phyloP scores from a whole-genome alignment of 2,888 invertebrate genomes.

The Phyto melanocephala region DNA sequence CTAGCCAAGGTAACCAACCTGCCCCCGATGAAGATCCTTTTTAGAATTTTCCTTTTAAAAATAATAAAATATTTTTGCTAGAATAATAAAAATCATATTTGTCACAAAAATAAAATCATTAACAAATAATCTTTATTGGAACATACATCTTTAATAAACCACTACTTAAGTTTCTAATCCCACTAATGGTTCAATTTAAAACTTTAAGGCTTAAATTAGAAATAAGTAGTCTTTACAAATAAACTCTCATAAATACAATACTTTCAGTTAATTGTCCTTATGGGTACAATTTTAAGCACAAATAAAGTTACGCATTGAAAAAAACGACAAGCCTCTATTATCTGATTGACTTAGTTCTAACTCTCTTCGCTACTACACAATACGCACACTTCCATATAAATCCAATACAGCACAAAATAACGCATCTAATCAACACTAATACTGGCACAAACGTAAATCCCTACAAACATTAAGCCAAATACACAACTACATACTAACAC shows the following conservation, averaged over 20 bases:
- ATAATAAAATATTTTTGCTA: too few species aligned
- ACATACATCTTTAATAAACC: too few species aligned
- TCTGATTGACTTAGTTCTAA: neutral
- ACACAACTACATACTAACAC: neutral
- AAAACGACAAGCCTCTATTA: neutral
- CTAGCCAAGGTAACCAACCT: too few species aligned
- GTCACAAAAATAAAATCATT: too few species aligned
- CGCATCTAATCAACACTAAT: slow-evolving; percentile 47
- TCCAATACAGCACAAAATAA: slow-evolving; percentile 20
- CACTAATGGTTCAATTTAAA: too few species aligned
- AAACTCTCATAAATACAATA: slow-evolving; percentile 71
- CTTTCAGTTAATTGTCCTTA: slow-evolving; percentile 76
- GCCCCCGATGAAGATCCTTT: too few species aligned
- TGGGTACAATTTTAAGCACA: slow-evolving; percentile 76
- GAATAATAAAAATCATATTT: too few species aligned
- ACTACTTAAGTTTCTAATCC: too few species aligned
- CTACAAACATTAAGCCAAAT: slow-evolving; percentile 4
- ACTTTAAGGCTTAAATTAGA: too few species aligned
- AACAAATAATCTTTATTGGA: too few species aligned
- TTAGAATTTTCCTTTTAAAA: too few species aligned
- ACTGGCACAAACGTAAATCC: slow-evolving; percentile 36
- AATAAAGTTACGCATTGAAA: slow-evolving; percentile 48
- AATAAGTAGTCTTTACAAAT: neutral
- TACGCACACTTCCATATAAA: neutral
- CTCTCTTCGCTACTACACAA: neutral